phyloP scores from a whole-genome alignment of 30 jellyfish, hydroid and myxozoan species.

The Aurelia sp. region DNA sequence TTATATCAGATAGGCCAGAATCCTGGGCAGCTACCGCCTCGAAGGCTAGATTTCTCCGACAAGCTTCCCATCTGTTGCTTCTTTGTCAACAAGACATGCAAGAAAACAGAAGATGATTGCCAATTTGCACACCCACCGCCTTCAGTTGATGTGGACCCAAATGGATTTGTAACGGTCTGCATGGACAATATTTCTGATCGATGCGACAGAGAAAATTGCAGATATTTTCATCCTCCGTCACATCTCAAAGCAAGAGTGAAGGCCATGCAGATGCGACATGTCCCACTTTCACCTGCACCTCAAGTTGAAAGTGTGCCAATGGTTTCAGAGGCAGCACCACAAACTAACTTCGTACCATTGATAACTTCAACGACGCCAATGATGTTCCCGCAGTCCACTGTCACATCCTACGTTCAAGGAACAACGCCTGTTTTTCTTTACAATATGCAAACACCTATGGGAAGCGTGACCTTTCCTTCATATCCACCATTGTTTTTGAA shows the following conservation, averaged over 20 bases:
- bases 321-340: conserved; percentile 26
- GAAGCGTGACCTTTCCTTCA: conserved; percentile 41
- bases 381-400: conserved; percentile 30
- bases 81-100: conserved; percentile 53
- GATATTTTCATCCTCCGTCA: conserved; percentile 76
- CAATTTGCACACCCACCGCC: conserved; percentile 80
- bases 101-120: conserved; percentile 62
- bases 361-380: conserved; percentile 31
- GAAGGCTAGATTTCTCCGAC: conserved; percentile 77
- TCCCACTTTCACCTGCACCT: conserved; percentile 34
- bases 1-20: conserved; percentile 13
- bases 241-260: conserved; percentile 68
- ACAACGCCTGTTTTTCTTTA: conserved; percentile 37
- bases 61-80: conserved; percentile 73
- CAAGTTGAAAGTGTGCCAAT: not conserved
- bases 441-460: conserved; percentile 62
- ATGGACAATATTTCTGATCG: conserved; percentile 72
- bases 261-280: conserved; percentile 68
- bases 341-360: conserved; percentile 21
- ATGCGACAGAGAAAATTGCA: conserved; percentile 66
- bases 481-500: conserved; percentile 48
- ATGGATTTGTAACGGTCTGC: conserved; percentile 85
- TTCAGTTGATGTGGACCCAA: conserved; percentile 57
- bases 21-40: conserved; percentile 31
- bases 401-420: conserved; percentile 21